Evolutionary conservation across 1,140 invertebrate genomes (phyloP), one percentile per base, ranked within the genome.

Genomic region (Polyergus mexicanus): DNA sequence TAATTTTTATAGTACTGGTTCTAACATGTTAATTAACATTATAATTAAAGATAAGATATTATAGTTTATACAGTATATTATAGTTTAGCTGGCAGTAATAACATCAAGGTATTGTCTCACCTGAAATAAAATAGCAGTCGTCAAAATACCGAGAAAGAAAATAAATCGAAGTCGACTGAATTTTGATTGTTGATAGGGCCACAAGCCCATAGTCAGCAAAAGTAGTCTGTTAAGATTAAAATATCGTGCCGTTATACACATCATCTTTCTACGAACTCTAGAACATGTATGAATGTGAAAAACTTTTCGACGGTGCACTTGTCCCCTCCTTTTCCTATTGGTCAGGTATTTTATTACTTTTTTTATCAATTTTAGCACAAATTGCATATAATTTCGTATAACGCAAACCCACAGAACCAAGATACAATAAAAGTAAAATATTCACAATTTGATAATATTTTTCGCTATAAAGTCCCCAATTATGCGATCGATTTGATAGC

Each of bases 111-210:
- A 44, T n/a, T 35, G 25, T 19, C 28, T n/a, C 22, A 54, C 68
- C 22, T 71, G 68, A 71, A 54, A 71, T 16, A 71, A 19, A 51
- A 71, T 32, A 32, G 11, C 3, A 19, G 16, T 35, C 2, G 19
- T 38, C 19, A 72, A 35, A 54, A 35, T 35, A 13, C 16, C 7
- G 4, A 32, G 10, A 8, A 54, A 35, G 10, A 72, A 54, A 11
- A 56, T 72, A 11, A 72, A n/a, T 4, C 32, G 47, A n/a, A 54
- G 8, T 54, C 47, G 28, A 4, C 11, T 4, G 8, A 72, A 0
- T 54, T 54, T 72, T n/a, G 47, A 72, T 56, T 35, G 47, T 22
- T 72, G 3, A 22, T 72, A 56, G 1, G 47, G 69, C 65, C 65
- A 68, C n/a, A 68, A 44, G 8, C 63, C 32, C 3, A 65, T 8